These are phyloP conservation scores for Drosophila kepulauana DNA, from an alignment of 1,140 invertebrate genomes.

Conservation along the genomic window DNA sequence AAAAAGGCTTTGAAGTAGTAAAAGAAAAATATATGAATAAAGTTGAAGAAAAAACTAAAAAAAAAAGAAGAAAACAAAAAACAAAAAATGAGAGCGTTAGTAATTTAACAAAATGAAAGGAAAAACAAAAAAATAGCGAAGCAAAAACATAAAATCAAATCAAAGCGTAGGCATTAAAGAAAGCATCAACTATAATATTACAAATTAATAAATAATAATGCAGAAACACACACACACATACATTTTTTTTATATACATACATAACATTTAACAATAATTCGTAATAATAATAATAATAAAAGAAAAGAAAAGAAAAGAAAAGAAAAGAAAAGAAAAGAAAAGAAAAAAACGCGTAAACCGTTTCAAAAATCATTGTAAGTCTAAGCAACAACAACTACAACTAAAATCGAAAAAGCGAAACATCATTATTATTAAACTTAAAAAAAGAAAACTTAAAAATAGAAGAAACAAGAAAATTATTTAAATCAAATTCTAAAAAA, in stretches of 20 bases:
- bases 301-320: not conserved
- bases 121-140: not conserved
- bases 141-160: conserved; percentile 23
- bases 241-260: conserved; percentile 34
- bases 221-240: not conserved
- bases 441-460: conserved; percentile 6
- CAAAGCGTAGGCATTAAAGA: conserved; percentile 24
- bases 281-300: conserved; percentile 24
- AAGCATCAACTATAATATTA: conserved; percentile 25
- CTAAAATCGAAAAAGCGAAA: conserved; percentile 12
- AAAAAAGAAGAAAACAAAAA: conserved; percentile 5
- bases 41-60: conserved; percentile 4
- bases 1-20: conserved; percentile 25
- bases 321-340: no score
- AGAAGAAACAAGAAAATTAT: conserved; percentile 16
- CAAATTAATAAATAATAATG: conserved; percentile 1
- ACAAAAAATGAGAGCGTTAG: conserved; percentile 8
- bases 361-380: conserved; percentile 53
- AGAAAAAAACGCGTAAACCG: conserved; percentile 21
- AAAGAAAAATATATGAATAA: conserved; percentile 7
- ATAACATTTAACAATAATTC: conserved; percentile 46
- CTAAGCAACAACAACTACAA: conserved; percentile 31
- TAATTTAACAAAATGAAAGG: not conserved
- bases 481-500: conserved; percentile 41
- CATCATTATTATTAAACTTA: not conserved